Percentiles rank a stretch among this genome's conserved stretches.
Evolutionary conservation across 2,113 vertebrate species (phyloP).

Genomic region (Ameiurus melas): DNA sequence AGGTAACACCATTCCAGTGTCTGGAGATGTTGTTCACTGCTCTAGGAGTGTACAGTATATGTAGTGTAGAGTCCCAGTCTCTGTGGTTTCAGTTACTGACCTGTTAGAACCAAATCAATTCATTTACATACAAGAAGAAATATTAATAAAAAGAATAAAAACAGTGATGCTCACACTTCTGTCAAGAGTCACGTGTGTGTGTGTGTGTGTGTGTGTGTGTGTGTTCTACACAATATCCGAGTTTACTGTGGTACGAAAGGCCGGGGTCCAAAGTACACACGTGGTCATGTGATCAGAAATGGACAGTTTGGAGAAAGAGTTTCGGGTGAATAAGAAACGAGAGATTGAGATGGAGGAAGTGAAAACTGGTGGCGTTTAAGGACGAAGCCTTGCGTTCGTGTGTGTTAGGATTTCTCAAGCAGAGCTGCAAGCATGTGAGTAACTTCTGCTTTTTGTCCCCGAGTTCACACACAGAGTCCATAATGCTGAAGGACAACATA

Average conservation of each 20-base stretch:
- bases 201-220: too few species aligned
- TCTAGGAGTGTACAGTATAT: too few species aligned
- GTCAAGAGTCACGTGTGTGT: not conserved
- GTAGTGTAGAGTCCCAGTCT: too few species aligned
- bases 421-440: slow-evolving; percentile 35
- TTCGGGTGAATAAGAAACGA: not conserved
- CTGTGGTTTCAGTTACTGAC: not conserved
- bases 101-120: not conserved
- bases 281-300: not conserved
- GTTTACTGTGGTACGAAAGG: not conserved
- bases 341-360: not conserved
- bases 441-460: not conserved
- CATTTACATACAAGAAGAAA: too few species aligned
- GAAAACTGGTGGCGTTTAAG: not conserved
- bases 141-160: not conserved
- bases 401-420: too few species aligned
- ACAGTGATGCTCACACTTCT: not conserved
- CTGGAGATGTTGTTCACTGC: too few species aligned
- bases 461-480: not conserved
- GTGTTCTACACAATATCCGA: not conserved
- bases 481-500: not conserved
- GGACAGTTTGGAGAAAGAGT: not conserved
- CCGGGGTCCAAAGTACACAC: not conserved
- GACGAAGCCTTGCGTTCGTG: not conserved
- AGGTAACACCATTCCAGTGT: too few species aligned